phyloP scores from a whole-genome alignment of 2,888 invertebrate genomes.

The Nemurella pictetii region DNA sequence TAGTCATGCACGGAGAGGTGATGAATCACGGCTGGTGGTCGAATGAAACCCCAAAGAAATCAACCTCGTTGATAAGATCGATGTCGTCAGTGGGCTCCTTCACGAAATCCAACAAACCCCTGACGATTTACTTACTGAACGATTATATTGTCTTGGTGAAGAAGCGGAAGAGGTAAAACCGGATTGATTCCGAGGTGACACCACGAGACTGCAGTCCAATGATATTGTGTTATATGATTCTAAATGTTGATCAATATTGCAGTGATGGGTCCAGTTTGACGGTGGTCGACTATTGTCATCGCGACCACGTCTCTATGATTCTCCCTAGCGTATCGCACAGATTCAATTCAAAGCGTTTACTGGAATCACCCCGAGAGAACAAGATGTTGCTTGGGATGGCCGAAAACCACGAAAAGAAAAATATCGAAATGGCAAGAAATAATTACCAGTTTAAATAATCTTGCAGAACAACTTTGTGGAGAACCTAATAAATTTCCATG shows the following conservation, averaged over 20 bases:
- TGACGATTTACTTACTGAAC: not conserved
- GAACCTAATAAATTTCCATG: not conserved
- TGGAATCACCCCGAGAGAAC: not conserved
- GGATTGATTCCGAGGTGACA: no score
- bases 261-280: not conserved
- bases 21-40: not conserved
- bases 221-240: no score
- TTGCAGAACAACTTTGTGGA: no score
- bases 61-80: not conserved
- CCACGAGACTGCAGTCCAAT: no score
- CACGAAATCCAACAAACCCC: not conserved
- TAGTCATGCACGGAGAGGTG: not conserved
- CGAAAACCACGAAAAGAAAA: conserved; percentile 8
- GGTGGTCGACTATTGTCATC: not conserved
- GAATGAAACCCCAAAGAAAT: not conserved
- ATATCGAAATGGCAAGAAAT: not conserved
- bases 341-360: not conserved
- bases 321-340: not conserved
- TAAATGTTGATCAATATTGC: not conserved
- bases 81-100: not conserved
- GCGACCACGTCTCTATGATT: not conserved
- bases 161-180: not conserved
- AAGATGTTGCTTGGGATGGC: not conserved
- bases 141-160: not conserved
- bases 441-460: no score